Evolutionary conservation across 2,888 invertebrate genomes (phyloP).

Genomic region (Folsomia manolachei): DNA sequence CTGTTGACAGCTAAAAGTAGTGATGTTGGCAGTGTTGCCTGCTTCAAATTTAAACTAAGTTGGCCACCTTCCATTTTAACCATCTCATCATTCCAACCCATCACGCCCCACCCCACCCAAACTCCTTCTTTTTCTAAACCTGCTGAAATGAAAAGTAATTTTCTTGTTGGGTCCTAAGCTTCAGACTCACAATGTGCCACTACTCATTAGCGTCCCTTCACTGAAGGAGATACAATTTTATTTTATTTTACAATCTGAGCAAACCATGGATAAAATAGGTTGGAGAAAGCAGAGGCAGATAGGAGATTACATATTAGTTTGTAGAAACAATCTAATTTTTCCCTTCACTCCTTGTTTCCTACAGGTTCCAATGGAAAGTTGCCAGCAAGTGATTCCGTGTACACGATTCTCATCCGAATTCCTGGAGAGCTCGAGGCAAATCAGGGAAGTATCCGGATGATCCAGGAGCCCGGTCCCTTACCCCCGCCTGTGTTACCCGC

Average conservation of each 20-base stretch:
- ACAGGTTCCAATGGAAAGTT: conserved; percentile 50
- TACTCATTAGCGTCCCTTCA: conserved; percentile 8
- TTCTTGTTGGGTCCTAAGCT: background rate
- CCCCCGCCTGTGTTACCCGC: conserved; percentile 47
- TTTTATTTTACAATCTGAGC: background rate
- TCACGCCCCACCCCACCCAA: too few species aligned
- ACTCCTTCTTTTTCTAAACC: background rate
- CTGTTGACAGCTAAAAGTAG: background rate
- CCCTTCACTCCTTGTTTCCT: conserved; percentile 1
- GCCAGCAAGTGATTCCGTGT: conserved; percentile 61
- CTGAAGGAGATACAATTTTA: conserved; percentile 31
- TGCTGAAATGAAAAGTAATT: conserved; percentile 8
- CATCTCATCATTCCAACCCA: too few species aligned
- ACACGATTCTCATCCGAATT: conserved; percentile 87
- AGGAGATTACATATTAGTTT: conserved; percentile 21
- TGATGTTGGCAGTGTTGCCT: too few species aligned
- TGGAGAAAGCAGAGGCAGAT: background rate
- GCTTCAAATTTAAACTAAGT: background rate
- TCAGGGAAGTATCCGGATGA: conserved; percentile 82
- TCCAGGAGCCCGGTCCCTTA: conserved; percentile 61
- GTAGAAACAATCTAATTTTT: conserved; percentile 18
- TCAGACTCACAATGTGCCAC: background rate
- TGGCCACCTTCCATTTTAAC: background rate
- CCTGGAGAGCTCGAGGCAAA: conserved; percentile 66
- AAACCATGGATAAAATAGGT: background rate